phyloP scores from a whole-genome alignment of 2,888 invertebrate species.

The Apamea monoglypha region DNA sequence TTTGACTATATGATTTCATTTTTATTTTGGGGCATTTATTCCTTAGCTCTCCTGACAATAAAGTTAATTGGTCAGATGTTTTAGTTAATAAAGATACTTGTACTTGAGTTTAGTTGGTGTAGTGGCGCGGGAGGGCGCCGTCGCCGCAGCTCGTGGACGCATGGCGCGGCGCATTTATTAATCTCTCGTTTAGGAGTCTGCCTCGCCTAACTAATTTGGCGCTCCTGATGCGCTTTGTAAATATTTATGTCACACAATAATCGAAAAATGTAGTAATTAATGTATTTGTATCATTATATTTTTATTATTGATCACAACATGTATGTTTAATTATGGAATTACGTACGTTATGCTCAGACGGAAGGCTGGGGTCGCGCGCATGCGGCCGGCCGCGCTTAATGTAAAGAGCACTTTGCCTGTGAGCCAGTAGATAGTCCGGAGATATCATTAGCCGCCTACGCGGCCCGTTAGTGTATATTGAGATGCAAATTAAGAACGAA shows the following conservation, averaged over 20 bases:
- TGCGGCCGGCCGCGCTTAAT: slow-evolving; percentile 60
- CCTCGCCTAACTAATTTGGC: slow-evolving; percentile 86
- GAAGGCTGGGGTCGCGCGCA: slow-evolving; percentile 58
- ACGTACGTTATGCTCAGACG: slow-evolving; percentile 80
- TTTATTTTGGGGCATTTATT: slow-evolving; percentile 85
- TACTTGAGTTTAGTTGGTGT: slow-evolving; percentile 68
- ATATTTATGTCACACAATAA: slow-evolving; percentile 90
- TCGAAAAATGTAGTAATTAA: slow-evolving; percentile 89
- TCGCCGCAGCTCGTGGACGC: slow-evolving; percentile 56
- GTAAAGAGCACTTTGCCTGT: slow-evolving; percentile 71
- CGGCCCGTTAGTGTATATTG: slow-evolving; percentile 82
- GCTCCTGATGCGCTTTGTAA: slow-evolving; percentile 89
- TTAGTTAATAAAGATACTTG: slow-evolving; percentile 88
- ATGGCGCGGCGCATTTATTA: slow-evolving; percentile 71
- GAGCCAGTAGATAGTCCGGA: slow-evolving; percentile 77
- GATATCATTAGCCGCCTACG: slow-evolving; percentile 73
- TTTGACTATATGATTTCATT: slow-evolving; percentile 84
- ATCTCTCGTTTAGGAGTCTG: slow-evolving; percentile 81
- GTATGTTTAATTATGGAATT: slow-evolving; percentile 86
- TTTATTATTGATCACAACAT: slow-evolving; percentile 90
- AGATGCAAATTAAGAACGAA: slow-evolving; percentile 83
- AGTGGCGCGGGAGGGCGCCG: slow-evolving; percentile 60
- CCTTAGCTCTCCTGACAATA: slow-evolving; percentile 85
- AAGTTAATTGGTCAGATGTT: slow-evolving; percentile 81
- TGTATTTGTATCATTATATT: slow-evolving; percentile 90